Base-by-base conservation (phyloP, 2,888 invertebrate species). In the Folsomia manolachei region DNA sequence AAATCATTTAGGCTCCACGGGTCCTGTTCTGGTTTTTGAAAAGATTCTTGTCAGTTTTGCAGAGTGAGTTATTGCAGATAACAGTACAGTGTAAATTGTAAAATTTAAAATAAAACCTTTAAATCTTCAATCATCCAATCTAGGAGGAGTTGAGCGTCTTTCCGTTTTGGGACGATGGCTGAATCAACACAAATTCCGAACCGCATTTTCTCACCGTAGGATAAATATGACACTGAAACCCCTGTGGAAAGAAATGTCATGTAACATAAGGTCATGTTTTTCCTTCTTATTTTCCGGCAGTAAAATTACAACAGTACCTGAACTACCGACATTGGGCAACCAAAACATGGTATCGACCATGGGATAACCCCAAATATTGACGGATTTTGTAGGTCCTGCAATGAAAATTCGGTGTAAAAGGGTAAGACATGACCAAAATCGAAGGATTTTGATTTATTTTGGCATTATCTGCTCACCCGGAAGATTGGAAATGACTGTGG, bases 311-410 rank as follows among this genome's bases (percentile, higher is more conserved):
- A 27, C 24, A 53, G 27, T 60, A 77, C 77, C 79, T 53, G 77
- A 76, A 51, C 71, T 70, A 0, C 76, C 79, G 14, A 79, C 73
- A 68, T 75, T 75, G 1, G 79, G 79, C 7, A 79, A 69, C 79
- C 79, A 79, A 71, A 78, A 79, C 76, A 79, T 79, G 1, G 78
- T 78, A 51, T 79, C 79, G 7, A 76, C 19, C 1, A 77, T 56
- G 25, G 71, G 70, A 2, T 70, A 70, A 1, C 74, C 74, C 78
- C 77, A 79, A 72, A 79, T 75, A 21, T 60, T 70, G 25, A 79
- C 73, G 1, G 63, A 11, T 14, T 75, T 62, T 11, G 60, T 62
- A 14, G 79, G 77, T 56, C 79, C 79, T 39, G 39, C 14, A 9
- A 39, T n/a, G n/a, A n/a, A n/a, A n/a, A n/a, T n/a, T n/a, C n/a